These are phyloP conservation scores for Drosophila orena DNA, from an alignment of 1,140 invertebrate genomes.

Conservation along the genomic window DNA sequence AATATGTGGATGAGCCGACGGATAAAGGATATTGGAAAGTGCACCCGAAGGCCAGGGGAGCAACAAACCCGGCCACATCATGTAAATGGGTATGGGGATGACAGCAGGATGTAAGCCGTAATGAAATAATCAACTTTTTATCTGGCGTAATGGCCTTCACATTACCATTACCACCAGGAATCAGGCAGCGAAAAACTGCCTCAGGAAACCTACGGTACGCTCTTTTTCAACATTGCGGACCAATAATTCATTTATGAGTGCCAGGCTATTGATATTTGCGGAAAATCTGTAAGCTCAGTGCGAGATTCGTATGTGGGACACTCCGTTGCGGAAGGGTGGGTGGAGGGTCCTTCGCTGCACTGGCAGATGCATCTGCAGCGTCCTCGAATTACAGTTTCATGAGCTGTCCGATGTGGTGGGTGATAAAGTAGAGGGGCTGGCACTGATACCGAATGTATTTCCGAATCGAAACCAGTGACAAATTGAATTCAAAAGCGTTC, in stretches of 20 bases:
- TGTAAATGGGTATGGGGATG: constrained; percentile 39
- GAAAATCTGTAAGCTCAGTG: constrained; percentile 1
- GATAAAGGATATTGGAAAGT: constrained; percentile 22
- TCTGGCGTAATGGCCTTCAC: constrained; percentile 20
- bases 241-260: constrained; percentile 43
- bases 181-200: constrained; percentile 9
- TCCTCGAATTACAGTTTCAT: constrained; percentile 39
- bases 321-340: too few relatives aligned
- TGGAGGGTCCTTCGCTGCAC: background rate
- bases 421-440: too few relatives aligned
- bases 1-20: constrained; percentile 54
- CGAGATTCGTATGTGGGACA: background rate
- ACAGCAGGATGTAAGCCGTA: constrained; percentile 35
- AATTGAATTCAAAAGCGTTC: constrained; percentile 45
- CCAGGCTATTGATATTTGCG: background rate
- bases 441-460: constrained; percentile 7
- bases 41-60: background rate
- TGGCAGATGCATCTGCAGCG: constrained; percentile 6
- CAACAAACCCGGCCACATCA: constrained; percentile 35
- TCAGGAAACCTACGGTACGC: constrained; percentile 6
- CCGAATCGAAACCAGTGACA: constrained; percentile 22
- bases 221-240: constrained; percentile 33
- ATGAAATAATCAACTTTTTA: constrained; percentile 33
- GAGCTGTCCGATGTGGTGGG: constrained; percentile 5
- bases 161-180: background rate